These are phyloP conservation scores for Paramormyrops hopkinsi DNA, from an alignment of 2,797 vertebrate species.

Conservation along the genomic window DNA sequence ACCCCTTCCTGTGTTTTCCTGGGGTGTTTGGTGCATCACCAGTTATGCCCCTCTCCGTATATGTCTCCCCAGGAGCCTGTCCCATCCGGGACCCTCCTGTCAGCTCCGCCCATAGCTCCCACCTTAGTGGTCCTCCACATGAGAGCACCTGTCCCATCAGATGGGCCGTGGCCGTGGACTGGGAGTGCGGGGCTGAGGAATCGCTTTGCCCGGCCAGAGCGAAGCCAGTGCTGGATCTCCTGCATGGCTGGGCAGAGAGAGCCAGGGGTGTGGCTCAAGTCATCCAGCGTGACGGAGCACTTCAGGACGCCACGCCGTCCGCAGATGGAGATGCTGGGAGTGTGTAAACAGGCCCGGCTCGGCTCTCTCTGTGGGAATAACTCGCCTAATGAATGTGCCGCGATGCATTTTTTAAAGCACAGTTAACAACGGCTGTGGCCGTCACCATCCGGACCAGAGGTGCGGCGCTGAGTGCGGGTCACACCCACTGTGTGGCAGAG, in stretches of 20 bases:
- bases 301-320: neutral
- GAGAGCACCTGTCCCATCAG: neutral
- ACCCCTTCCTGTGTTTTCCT: slow-evolving; percentile 29
- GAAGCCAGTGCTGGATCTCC: neutral
- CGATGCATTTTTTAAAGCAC: neutral
- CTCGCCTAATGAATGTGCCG: neutral
- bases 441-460: neutral
- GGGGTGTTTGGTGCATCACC: slow-evolving; percentile 27
- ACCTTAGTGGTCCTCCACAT: neutral
- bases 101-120: neutral
- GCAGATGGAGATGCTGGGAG: neutral
- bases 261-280: neutral
- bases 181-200: neutral
- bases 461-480: neutral
- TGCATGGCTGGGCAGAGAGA: too few relatives aligned
- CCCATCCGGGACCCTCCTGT: neutral
- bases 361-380: neutral
- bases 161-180: neutral
- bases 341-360: neutral
- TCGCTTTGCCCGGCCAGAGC: neutral
- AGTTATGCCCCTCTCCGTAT: neutral
- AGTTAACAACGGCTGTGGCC: neutral
- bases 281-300: neutral
- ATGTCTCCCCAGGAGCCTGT: neutral
- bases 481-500: neutral